These are phyloP conservation scores for Argyrosomus regius DNA, from an alignment of 2,797 vertebrate genomes.

Conservation along the genomic window DNA sequence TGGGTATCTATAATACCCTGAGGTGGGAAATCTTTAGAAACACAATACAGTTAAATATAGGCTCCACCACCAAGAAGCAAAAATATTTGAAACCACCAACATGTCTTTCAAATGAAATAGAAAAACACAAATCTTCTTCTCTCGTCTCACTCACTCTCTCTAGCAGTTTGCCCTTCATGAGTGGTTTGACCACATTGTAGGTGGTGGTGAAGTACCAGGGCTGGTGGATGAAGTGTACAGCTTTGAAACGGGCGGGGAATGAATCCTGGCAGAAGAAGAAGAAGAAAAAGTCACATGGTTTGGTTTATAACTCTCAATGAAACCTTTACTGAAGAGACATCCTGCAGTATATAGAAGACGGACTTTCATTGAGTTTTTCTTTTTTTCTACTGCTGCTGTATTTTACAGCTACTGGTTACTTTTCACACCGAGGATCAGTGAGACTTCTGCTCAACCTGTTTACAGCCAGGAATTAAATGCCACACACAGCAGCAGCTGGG, in stretches of 20 bases:
- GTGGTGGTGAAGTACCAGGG: constrained; percentile 99
- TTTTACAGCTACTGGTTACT: background rate
- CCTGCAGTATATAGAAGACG: background rate
- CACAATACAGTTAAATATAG: no score
- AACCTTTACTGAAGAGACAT: background rate
- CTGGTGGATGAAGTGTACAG: constrained; percentile 98
- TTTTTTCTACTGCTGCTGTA: background rate
- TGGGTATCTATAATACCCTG: background rate
- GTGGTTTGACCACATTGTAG: constrained; percentile 96
- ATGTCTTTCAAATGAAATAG: background rate
- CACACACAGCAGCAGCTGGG: background rate
- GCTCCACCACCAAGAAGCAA: background rate
- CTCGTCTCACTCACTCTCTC: constrained; percentile 89
- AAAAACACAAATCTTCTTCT: background rate
- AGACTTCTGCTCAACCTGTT: background rate
- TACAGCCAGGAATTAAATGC: background rate
- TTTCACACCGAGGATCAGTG: background rate
- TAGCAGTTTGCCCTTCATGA: constrained; percentile 97
- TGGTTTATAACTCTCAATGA: background rate
- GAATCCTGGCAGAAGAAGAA: constrained; percentile 88
- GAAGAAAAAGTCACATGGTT: constrained; percentile 1
- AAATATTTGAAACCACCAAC: background rate
- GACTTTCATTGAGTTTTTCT: background rate
- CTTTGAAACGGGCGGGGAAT: constrained; percentile 98
- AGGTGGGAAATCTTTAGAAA: background rate